These are phyloP conservation scores for Eremobia ochroleuca DNA, from an alignment of 2,888 invertebrate genomes.

Conservation along the genomic window DNA sequence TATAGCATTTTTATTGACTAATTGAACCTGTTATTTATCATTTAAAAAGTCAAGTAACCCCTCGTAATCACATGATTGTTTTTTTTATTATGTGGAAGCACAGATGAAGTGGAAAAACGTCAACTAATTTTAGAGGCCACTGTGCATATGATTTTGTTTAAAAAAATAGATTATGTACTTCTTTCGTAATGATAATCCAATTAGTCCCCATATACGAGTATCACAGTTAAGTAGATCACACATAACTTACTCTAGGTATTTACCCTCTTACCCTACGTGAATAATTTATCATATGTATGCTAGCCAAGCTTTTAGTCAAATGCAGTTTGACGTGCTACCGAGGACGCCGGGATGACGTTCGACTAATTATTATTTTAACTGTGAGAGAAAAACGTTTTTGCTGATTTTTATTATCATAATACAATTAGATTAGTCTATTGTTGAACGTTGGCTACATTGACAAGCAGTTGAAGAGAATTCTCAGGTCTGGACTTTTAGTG, in stretches of 20 bases:
- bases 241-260: neutral
- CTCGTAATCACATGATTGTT: no score
- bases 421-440: neutral
- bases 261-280: constrained; percentile 46
- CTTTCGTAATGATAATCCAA: neutral
- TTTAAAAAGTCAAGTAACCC: no score
- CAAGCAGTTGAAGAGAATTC: neutral
- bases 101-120: no score
- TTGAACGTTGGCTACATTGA: neutral
- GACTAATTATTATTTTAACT: constrained; percentile 3
- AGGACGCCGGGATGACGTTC: neutral
- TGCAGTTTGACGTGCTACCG: constrained; percentile 46
- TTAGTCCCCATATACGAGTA: constrained; percentile 11
- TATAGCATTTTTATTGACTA: no score
- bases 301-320: constrained; percentile 72
- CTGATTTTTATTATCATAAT: neutral
- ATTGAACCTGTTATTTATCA: no score
- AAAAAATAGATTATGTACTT: neutral
- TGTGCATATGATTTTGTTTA: neutral
- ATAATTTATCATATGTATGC: constrained; percentile 67
- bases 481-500: neutral
- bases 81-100: no score
- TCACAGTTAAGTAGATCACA: neutral
- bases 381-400: no score
- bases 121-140: no score